Evolutionary conservation across 1,140 invertebrate genomes (phyloP).

Genomic region (Tetragonula clypearis): DNA sequence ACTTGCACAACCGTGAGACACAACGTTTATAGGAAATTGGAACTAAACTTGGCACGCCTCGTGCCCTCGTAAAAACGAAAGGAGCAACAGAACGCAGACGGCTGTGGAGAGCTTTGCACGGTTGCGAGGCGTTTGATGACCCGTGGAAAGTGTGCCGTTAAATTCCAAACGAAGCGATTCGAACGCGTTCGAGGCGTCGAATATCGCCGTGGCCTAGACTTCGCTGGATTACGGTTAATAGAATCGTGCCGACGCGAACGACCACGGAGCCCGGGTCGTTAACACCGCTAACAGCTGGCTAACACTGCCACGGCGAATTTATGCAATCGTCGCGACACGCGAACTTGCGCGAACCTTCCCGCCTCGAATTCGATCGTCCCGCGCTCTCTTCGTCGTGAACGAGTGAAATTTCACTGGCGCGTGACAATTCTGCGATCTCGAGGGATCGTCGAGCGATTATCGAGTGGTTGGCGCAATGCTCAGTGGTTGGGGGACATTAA

Average conservation of each 20-base stretch:
- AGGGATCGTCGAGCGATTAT: no score
- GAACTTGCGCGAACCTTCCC: slow-evolving; percentile 18
- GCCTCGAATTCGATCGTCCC: slow-evolving; percentile 11
- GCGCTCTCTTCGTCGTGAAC: no score
- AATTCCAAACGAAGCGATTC: slow-evolving; percentile 1
- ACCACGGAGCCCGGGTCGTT: slow-evolving; percentile 34
- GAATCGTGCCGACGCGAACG: slow-evolving; percentile 26
- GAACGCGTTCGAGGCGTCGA: slow-evolving; percentile 1
- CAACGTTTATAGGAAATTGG: neutral
- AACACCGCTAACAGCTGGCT: slow-evolving; percentile 31
- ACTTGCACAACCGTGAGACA: no score
- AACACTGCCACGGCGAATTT: slow-evolving; percentile 20
- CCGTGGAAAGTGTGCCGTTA: slow-evolving; percentile 6
- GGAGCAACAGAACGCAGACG: no score
- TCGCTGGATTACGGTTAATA: slow-evolving; percentile 31
- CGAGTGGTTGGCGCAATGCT: no score
- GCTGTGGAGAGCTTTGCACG: neutral
- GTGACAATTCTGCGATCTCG: no score
- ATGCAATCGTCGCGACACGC: slow-evolving; percentile 34
- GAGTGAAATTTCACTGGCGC: no score
- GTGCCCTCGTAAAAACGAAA: neutral
- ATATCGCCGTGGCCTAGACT: neutral
- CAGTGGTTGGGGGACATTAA: no score
- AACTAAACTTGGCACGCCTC: neutral
- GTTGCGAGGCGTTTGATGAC: neutral